phyloP scores from a whole-genome alignment of 2,888 invertebrate species.

The Rhamnusium bicolor region DNA sequence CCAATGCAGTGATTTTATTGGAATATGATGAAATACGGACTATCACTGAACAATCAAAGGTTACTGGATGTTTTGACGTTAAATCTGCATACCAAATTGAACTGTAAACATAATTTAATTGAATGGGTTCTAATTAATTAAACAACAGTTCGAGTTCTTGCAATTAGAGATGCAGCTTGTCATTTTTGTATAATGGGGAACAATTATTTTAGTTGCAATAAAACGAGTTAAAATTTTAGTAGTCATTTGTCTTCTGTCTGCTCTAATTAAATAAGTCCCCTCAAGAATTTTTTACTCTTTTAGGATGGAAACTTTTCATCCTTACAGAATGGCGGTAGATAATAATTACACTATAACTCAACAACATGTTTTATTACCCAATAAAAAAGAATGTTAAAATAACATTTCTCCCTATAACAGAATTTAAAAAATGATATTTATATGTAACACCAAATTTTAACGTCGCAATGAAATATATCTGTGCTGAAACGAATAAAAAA shows the following conservation, averaged over 20 bases:
- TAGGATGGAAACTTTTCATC: neutral
- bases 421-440: too few species aligned
- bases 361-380: too few species aligned
- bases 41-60: slow-evolving; percentile 32
- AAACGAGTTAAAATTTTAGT: neutral
- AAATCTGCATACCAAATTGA: slow-evolving; percentile 32
- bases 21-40: slow-evolving; percentile 18
- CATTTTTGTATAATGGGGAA: slow-evolving; percentile 1
- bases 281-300: neutral
- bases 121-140: slow-evolving; percentile 31
- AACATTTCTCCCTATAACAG: too few species aligned
- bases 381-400: too few species aligned
- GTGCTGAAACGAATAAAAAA: too few species aligned
- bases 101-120: slow-evolving; percentile 26
- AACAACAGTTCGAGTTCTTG: slow-evolving; percentile 13
- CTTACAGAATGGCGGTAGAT: too few species aligned
- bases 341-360: too few species aligned
- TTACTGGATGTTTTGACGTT: slow-evolving; percentile 12
- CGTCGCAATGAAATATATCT: too few species aligned
- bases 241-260: neutral
- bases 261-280: neutral
- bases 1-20: slow-evolving; percentile 13
- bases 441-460: too few species aligned
- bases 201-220: neutral
- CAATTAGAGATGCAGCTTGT: slow-evolving; percentile 19